Base-by-base conservation (phyloP, 2,113 vertebrate genomes). In the Pachypanchax playfairii region DNA sequence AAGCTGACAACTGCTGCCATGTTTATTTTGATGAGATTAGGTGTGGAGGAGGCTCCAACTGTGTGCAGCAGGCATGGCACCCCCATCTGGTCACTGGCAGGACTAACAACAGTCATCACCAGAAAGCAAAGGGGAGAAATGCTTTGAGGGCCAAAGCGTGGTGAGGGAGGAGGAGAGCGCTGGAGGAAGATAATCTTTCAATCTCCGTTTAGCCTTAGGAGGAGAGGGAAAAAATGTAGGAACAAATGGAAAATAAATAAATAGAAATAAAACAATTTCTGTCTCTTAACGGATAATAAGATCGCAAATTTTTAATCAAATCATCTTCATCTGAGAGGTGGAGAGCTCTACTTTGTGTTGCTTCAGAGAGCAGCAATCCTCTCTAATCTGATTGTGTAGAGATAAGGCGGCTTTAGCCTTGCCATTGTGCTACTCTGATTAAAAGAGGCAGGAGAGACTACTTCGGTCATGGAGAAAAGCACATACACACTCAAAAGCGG, bases 251-350 rank as follows among this genome's bases (percentile, higher is more conserved):
- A 90, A 87, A 88, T 78, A 88, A 91, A 90, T 83, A 88, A 90
- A 87, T 75, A 87, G 82, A 82, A 88, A 88, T 85, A 88, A 87
- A 92, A 90, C 87, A 91, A 90, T 90, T 90, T 84, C 75, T 89
- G 80, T 86, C 83, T 90, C 90, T 92, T 92, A 91, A 91, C 85
- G 87, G 90, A 91, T 92, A 91, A 92, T 90, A 90, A 87, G 83
- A 90, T 84, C 80, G 77, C 65, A 73, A 92, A 87, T 90, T 82
- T 90, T 89, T 92, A 92, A 92, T 92, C 90, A 90, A 93, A 91
- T 92, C 91, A 91, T 89, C 85, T 90, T 88, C 84, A 92, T 91
- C 89, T 72, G 39, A 57, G 68, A 49, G 56, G 63, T 53, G 47
- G 43, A 42, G 59, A 36, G 61, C 65, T 90, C 80, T 86, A 66